A percentile compares a stretch with the other conserved stretches of the same genome.
Evolutionary conservation across 2,888 invertebrate species (phyloP).

Genomic region (Julus scandinavius): DNA sequence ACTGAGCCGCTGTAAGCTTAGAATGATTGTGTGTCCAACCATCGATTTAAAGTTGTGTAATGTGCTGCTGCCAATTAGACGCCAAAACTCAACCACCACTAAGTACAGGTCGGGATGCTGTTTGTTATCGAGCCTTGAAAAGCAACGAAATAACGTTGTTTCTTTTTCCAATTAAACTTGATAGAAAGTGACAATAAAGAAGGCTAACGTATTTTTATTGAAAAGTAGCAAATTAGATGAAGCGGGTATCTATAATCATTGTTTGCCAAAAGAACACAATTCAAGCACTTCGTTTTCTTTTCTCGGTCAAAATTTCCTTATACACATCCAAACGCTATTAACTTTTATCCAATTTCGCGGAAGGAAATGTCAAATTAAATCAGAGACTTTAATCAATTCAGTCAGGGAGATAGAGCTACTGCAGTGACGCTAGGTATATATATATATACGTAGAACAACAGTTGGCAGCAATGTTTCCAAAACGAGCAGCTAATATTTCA

Average conservation of each 20-base stretch:
- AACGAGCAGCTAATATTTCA: background rate
- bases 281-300: background rate
- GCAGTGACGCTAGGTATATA: background rate
- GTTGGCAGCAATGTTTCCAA: background rate
- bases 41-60: no score
- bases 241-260: background rate
- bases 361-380: conserved; percentile 18
- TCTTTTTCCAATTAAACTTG: background rate
- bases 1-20: no score
- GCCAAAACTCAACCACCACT: no score
- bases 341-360: background rate
- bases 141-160: background rate
- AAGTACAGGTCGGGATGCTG: no score
- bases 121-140: background rate
- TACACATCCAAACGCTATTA: background rate
- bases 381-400: background rate
- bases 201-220: background rate
- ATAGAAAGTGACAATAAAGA: background rate
- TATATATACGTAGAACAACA: background rate
- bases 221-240: background rate
- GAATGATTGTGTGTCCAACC: no score
- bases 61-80: no score
- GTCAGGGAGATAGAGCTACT: background rate
- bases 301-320: background rate
- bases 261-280: background rate